A percentile compares a stretch with the other conserved stretches of the same genome.
Evolutionary conservation across 2,888 invertebrate genomes (phyloP).

Genomic region (Archips xylosteana): DNA sequence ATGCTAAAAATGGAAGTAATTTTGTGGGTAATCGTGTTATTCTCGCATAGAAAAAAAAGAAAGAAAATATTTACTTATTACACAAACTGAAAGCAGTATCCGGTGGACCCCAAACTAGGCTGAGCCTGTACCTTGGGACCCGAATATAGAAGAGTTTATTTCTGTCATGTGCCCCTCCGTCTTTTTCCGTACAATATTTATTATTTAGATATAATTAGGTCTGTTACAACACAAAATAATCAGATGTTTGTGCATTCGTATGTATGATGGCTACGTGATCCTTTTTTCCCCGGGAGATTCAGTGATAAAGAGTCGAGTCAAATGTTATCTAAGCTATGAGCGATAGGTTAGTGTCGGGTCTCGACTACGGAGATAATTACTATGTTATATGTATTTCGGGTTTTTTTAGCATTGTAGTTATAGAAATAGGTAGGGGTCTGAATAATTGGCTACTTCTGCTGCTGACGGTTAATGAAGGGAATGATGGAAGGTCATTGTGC

Average conservation of each 20-base stretch:
- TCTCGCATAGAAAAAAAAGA: too few species aligned
- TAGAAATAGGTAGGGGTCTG: neutral
- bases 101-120: too few species aligned
- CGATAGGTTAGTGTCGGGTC: neutral
- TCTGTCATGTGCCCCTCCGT: too few species aligned
- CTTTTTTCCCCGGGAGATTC: constrained; percentile 13
- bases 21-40: too few species aligned
- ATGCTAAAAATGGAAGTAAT: too few species aligned
- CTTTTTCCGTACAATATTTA: too few species aligned
- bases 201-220: neutral
- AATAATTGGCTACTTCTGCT: neutral
- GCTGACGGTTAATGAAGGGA: too few species aligned
- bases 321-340: constrained; percentile 7
- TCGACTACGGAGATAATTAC: neutral
- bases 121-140: too few species aligned
- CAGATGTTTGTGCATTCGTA: neutral
- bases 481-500: too few species aligned
- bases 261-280: constrained; percentile 7
- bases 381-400: neutral
- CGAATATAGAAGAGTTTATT: too few species aligned
- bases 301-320: neutral
- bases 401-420: neutral
- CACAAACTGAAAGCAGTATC: too few species aligned
- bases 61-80: too few species aligned
- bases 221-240: neutral